A percentile compares a stretch with the other conserved stretches of the same genome.
These are phyloP conservation scores for Planococcus citri DNA, from an alignment of 1,140 invertebrate species.

Conservation along the genomic window DNA sequence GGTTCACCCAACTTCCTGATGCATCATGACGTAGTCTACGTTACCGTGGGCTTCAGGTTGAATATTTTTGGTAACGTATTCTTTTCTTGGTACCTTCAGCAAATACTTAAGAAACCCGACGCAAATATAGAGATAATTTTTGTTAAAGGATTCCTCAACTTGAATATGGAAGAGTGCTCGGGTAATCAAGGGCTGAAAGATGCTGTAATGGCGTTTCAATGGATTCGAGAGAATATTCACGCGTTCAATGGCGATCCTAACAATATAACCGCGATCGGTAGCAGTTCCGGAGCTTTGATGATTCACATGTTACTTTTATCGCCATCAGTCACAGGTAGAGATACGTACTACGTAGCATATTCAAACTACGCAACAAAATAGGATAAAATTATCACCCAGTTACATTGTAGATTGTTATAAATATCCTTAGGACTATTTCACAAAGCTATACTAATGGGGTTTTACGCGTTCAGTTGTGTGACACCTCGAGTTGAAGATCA, in stretches of 20 bases:
- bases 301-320: slow-evolving; percentile 48
- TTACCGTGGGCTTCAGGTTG: not conserved
- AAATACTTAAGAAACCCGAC: too few species aligned
- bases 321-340: too few species aligned
- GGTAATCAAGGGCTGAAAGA: slow-evolving; percentile 68
- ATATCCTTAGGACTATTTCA: not conserved
- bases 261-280: slow-evolving; percentile 52
- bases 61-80: slow-evolving; percentile 1
- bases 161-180: slow-evolving; percentile 45
- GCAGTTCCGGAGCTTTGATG: slow-evolving; percentile 47
- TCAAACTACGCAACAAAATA: slow-evolving; percentile 42
- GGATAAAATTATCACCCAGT: too few species aligned
- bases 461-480: not conserved
- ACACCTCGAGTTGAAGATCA: not conserved
- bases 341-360: too few species aligned
- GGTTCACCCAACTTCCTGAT: not conserved
- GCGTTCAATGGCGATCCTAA: slow-evolving; percentile 61
- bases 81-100: not conserved
- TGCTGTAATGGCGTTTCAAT: slow-evolving; percentile 54
- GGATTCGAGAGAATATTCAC: slow-evolving; percentile 57
- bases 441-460: not conserved
- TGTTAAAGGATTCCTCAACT: slow-evolving; percentile 37
- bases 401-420: too few species aligned
- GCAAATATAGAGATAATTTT: too few species aligned
- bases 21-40: not conserved